These are phyloP conservation scores for Aporophyla nigra DNA, from an alignment of 2,888 invertebrate species.

Conservation along the genomic window DNA sequence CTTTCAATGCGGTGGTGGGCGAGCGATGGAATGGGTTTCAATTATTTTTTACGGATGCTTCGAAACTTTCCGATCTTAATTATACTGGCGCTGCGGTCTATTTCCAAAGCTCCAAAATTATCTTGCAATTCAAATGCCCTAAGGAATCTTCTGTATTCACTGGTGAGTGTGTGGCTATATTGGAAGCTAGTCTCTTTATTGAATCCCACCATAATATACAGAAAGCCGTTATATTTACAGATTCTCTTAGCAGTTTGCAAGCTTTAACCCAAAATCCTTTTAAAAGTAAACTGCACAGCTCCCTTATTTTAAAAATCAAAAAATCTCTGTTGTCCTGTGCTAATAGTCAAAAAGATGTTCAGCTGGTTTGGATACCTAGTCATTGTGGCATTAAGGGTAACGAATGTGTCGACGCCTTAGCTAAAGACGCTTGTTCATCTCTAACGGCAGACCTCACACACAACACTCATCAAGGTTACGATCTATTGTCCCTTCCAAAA, in stretches of 20 bases:
- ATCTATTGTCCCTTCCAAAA: too few relatives aligned
- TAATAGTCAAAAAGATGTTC: too few relatives aligned
- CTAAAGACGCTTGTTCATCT: too few relatives aligned
- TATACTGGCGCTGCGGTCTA: neutral
- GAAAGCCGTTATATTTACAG: neutral
- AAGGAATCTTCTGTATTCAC: neutral
- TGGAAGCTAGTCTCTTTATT: neutral
- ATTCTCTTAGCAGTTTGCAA: neutral
- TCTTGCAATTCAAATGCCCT: neutral
- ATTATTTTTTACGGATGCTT: neutral
- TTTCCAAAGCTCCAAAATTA: neutral
- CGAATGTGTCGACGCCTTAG: too few relatives aligned
- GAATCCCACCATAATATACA: conserved; percentile 1
- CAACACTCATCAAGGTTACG: too few relatives aligned
- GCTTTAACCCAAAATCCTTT: neutral
- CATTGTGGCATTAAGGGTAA: too few relatives aligned
- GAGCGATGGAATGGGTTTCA: conserved; percentile 1
- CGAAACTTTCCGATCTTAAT: neutral
- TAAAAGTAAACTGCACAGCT: neutral
- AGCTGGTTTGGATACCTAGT: too few relatives aligned
- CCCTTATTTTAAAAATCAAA: too few relatives aligned
- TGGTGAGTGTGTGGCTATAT: conserved; percentile 1
- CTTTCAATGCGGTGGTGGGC: neutral
- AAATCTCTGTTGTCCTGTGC: too few relatives aligned
- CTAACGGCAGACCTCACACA: too few relatives aligned